Evolutionary conservation across 2,888 invertebrate genomes (phyloP).

Genomic region (Apotomis turbidana): DNA sequence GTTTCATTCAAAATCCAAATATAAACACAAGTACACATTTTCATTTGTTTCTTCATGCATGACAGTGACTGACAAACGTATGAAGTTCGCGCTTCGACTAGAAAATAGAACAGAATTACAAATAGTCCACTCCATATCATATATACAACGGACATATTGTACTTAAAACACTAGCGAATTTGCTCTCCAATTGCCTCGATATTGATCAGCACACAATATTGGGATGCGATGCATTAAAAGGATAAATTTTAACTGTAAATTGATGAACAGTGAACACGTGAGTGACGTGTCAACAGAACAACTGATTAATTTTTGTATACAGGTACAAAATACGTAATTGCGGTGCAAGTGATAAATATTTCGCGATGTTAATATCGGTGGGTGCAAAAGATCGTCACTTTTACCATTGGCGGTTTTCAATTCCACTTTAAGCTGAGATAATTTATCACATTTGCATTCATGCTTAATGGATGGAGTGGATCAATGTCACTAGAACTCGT

Average conservation of each 20-base stretch:
- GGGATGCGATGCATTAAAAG: not conserved
- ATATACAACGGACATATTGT: not conserved
- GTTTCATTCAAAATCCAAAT: conserved; percentile 12
- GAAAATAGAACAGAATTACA: not conserved
- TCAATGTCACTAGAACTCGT: not conserved
- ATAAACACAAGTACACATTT: not conserved
- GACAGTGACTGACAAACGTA: conserved; percentile 4
- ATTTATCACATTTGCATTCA: no score
- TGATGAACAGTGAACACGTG: not conserved
- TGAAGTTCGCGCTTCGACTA: conserved; percentile 5
- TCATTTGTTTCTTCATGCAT: not conserved
- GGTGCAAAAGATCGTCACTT: no score
- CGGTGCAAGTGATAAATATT: no score
- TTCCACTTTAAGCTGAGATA: no score
- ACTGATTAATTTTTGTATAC: no score
- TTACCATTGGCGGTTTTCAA: no score
- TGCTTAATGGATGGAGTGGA: not conserved
- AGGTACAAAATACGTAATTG: no score
- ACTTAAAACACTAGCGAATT: not conserved
- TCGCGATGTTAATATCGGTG: no score
- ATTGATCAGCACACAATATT: not conserved
- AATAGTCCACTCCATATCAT: not conserved
- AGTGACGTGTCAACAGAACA: no score
- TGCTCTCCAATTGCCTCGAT: not conserved
- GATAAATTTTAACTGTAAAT: not conserved